phyloP scores from a whole-genome alignment of 1,140 invertebrate species.

The Coenobita brevimanus region DNA sequence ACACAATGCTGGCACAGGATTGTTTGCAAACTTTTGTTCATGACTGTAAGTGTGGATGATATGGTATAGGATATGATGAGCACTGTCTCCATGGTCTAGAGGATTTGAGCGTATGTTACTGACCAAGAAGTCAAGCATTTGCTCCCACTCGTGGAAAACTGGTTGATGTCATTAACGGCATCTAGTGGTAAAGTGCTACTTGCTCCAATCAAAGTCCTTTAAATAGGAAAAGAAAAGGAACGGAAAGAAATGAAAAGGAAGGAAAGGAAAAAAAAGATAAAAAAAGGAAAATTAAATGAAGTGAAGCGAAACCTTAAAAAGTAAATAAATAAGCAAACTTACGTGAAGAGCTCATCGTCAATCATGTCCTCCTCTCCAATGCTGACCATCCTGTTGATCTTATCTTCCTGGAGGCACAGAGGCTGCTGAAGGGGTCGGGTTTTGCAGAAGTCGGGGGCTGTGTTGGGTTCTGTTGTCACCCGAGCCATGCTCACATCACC shows the following conservation, averaged over 20 bases:
- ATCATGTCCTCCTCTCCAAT: conserved; percentile 48
- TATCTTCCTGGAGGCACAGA: conserved; percentile 2
- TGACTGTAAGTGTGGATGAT: not conserved
- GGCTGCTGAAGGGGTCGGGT: not conserved
- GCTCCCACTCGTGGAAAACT: too few relatives aligned
- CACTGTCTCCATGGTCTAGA: too few relatives aligned
- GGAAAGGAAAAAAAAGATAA: not conserved
- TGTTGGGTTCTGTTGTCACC: conserved; percentile 14
- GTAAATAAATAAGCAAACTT: conserved; percentile 5
- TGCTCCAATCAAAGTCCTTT: not conserved
- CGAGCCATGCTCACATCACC: conserved; percentile 45
- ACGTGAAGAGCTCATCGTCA: conserved; percentile 57
- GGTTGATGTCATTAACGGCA: too few relatives aligned
- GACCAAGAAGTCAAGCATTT: too few relatives aligned
- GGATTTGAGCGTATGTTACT: too few relatives aligned
- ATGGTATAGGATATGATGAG: too few relatives aligned
- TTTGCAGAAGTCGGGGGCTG: conserved; percentile 21
- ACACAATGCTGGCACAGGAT: too few relatives aligned
- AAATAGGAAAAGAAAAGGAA: not conserved
- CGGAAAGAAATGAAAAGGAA: not conserved
- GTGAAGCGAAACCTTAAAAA: too few relatives aligned
- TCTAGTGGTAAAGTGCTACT: too few relatives aligned
- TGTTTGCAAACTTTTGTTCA: too few relatives aligned
- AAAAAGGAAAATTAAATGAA: not conserved
- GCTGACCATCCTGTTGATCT: conserved; percentile 39